A percentile compares a stretch with the other conserved stretches of the same genome.
phyloP scores from a whole-genome alignment of 2,113 vertebrate species.

The Microcebus ravelobensis region DNA sequence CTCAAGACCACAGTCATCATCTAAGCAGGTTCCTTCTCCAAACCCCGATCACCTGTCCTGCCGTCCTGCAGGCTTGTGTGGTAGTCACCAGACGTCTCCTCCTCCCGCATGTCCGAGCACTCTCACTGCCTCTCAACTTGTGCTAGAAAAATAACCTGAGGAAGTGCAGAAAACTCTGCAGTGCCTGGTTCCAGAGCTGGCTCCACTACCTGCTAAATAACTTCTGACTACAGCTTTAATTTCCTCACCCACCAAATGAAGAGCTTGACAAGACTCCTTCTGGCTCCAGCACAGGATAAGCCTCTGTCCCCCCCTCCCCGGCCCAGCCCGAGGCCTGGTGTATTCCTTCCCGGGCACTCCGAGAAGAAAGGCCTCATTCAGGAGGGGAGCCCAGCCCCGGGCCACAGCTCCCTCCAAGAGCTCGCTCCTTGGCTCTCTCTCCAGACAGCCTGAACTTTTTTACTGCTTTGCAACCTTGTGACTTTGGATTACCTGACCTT shows the following conservation, averaged over 20 bases:
- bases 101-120: fast-evolving
- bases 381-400: neutral
- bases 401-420: neutral
- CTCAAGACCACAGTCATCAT: neutral
- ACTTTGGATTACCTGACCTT: slow-evolving; percentile 64
- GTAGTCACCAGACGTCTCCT: neutral
- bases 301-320: neutral
- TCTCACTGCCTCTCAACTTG: neutral
- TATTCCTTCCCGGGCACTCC: neutral
- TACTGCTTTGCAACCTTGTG: slow-evolving; percentile 39
- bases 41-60: too few relatives aligned
- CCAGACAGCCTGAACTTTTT: slow-evolving; percentile 53
- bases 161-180: neutral
- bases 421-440: slow-evolving; percentile 28
- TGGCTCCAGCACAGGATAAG: neutral
- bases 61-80: neutral
- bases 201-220: neutral
- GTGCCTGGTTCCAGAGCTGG: neutral
- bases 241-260: neutral
- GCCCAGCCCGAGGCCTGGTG: neutral
- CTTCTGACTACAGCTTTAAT: neutral
- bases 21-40: neutral
- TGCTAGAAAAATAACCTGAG: neutral
- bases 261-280: neutral
- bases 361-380: slow-evolving; percentile 55